phyloP scores from a whole-genome alignment of 1,140 invertebrate genomes.

The Rhagoletis zephyria region DNA sequence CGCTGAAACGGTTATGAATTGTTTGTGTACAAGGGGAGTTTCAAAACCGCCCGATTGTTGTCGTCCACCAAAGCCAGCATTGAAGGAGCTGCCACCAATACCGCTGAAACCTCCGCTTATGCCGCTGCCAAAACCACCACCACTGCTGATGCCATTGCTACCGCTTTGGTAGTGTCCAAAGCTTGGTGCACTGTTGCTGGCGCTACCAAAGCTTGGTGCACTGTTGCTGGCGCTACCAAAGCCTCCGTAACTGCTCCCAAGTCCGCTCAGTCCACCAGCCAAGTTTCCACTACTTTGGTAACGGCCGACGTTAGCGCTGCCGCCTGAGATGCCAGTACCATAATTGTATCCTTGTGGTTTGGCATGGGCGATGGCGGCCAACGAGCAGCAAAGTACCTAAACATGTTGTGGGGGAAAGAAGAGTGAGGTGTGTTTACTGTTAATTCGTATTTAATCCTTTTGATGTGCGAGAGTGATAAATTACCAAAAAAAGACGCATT shows the following conservation, averaged over 20 bases:
- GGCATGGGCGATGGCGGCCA: slow-evolving; percentile 62
- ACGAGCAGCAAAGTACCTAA: slow-evolving; percentile 63
- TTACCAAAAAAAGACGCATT: slow-evolving; percentile 71
- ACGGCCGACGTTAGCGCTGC: slow-evolving; percentile 26
- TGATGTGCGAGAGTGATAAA: neutral
- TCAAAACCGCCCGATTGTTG: slow-evolving; percentile 44
- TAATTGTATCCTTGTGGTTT: slow-evolving; percentile 71
- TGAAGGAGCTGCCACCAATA: neutral
- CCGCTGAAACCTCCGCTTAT: slow-evolving; percentile 24
- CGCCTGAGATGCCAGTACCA: slow-evolving; percentile 65
- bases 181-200: neutral
- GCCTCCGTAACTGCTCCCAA: slow-evolving; percentile 51
- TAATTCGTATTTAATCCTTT: neutral
- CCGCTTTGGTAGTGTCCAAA: neutral
- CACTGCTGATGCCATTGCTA: neutral
- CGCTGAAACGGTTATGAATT: slow-evolving; percentile 58
- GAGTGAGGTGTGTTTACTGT: neutral
- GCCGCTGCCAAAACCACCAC: neutral
- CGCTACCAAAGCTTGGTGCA: slow-evolving; percentile 52
- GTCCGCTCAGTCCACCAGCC: slow-evolving; percentile 23
- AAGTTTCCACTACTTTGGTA: slow-evolving; percentile 32
- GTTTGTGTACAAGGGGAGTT: slow-evolving; percentile 58
- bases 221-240: slow-evolving; percentile 50
- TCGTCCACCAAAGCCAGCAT: neutral
- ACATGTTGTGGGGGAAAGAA: slow-evolving; percentile 1